Evolutionary conservation across 1,140 invertebrate species (phyloP), one percentile per base, ranked within the genome.

Genomic region (Plutomurus gul): DNA sequence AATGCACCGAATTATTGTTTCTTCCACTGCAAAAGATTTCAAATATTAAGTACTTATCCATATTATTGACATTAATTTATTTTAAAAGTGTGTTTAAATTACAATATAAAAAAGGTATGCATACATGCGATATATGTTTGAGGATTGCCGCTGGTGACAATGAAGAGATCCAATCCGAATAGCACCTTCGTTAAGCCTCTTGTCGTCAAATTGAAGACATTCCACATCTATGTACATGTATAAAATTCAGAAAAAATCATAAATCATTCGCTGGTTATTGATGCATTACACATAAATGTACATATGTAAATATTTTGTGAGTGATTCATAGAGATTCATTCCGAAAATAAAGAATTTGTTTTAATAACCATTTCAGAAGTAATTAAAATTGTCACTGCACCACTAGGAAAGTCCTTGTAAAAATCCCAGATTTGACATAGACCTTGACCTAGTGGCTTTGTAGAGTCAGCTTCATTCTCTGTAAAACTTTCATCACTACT

Each of bases 331-430:
- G n/a, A n/a, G n/a, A n/a, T n/a, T n/a, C n/a, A n/a, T n/a, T n/a
- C n/a, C n/a, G n/a, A 40, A 25, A 11, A 40, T 20, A 30, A 30
- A 20, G 7, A 40, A 18, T 18, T 43, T 4, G 13, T 39, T 75
- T 2, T 36, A 8, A 25, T 30, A 39, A 78, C 76, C 16, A 73
- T 13, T 78, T 78, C 76, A 27, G 65, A 27, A 5, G 70, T 72
- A 8, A 78, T 20, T 18, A 78, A 46, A 25, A 70, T 46, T 1
- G n/a, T 46, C n/a, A 70, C 65, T 46, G 65, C 76, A 16, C 30
- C 47, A 20, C 76, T 70, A n/a, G 76, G 76, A 20, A 72, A 73
- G 37, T 78, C 76, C 25, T 73, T 72, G 33, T 46, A 73, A 72
- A 49, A 72, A 43, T 49, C 65, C 65, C 60, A 72, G 7, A 51